Evolutionary conservation across 1,140 invertebrate genomes (phyloP), one percentile per base, ranked within the genome.

Genomic region (Pectinophora gossypiella): DNA sequence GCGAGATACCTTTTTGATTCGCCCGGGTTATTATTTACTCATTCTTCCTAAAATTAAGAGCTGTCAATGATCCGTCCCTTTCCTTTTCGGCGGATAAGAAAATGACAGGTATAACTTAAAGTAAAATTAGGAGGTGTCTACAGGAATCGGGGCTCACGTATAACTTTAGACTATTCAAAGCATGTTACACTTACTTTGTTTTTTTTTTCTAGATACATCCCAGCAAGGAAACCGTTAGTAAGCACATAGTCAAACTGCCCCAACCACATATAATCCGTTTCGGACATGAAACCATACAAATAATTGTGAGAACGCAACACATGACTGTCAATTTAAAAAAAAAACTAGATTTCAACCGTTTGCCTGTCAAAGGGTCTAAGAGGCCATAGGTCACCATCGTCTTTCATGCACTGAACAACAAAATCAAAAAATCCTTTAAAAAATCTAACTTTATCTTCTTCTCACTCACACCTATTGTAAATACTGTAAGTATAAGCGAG

Each of bases 301-400:
- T 36, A 49, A 52, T 68, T 67, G 54, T 69, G 35, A 56, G 61
- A 32, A 68, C 66, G 72, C 64, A 68, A 73, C 66, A 61, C 27
- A 22, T 76, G 68, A 72, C 76, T 50, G 68, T 68, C 77, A 81
- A 76, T 80, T 80, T 81, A 63, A 47, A 64, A 19, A n/a, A n/a
- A 55, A 80, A 85, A 81, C 76, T 76, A 76, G 77, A 76, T 78
- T 73, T 57, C 60, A 73, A 76, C 70, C 68, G 73, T 77, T 74
- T 52, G 23, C 40, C 48, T 51, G 44, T 59, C 68, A 56, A 76
- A 68, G 64, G 67, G 71, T 59, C 38, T 44, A 1, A 44, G 48
- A 67, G 79, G 82, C 79, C 78, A 71, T 19, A 61, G 82, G 76
- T 82, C 75, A 81, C 68, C 61, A 72, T 64, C 77, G 81, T 82